Conservation (phyloP, 2,797 vertebrate genomes). For the Graptemys geographica region DNA sequence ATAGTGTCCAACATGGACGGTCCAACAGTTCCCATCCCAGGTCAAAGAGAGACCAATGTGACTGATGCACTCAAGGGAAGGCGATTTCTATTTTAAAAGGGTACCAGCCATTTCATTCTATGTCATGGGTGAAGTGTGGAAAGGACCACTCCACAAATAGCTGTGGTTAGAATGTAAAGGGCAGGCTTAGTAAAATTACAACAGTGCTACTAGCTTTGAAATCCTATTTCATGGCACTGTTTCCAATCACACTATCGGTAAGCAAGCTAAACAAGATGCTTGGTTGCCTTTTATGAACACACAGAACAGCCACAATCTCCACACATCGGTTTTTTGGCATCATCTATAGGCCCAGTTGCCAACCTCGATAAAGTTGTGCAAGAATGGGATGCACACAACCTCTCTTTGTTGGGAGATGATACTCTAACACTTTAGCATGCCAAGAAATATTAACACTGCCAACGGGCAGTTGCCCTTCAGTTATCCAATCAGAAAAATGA, state of each 20-base stretch:
- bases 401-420: accelerated
- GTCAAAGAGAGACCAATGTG: not conserved
- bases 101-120: not conserved
- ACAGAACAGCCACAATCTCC: not conserved
- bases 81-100: accelerated
- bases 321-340: not conserved
- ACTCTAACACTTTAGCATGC: not conserved
- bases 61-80: not conserved
- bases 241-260: accelerated
- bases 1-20: accelerated
- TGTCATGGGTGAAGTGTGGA: not conserved
- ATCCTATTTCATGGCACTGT: accelerated
- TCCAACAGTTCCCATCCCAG: not conserved
- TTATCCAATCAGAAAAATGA: not conserved
- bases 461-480: not conserved
- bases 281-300: not conserved
- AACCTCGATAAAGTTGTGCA: not conserved
- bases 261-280: not conserved
- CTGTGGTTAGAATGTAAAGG: not conserved
- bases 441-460: accelerated
- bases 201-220: not conserved
- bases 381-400: not conserved
- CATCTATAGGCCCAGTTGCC: not conserved
- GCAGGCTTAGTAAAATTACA: accelerated
- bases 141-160: not conserved